These are phyloP conservation scores for Pyrocoelia pectoralis DNA, from an alignment of 2,888 invertebrate genomes.

Conservation along the genomic window DNA sequence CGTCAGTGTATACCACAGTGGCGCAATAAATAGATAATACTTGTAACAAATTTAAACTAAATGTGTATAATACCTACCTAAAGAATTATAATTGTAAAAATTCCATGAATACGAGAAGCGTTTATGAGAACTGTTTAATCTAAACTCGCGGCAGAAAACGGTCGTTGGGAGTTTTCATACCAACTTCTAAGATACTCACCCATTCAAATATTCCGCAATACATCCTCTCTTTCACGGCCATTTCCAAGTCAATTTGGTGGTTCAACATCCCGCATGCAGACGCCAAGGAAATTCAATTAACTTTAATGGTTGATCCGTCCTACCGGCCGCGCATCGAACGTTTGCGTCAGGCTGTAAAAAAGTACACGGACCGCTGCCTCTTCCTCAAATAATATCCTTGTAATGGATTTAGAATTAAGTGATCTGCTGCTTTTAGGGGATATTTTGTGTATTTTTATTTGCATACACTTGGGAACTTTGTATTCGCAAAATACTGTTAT, in stretches of 20 bases:
- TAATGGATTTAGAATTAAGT: constrained; percentile 57
- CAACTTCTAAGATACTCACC: constrained; percentile 54
- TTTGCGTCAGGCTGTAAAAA: constrained; percentile 44
- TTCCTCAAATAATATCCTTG: constrained; percentile 52
- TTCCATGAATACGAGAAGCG: constrained; percentile 36
- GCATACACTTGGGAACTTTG: constrained; percentile 42
- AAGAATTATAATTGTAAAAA: constrained; percentile 36
- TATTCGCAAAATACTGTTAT: constrained; percentile 24
- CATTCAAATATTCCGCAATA: constrained; percentile 58
- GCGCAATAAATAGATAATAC: no score
- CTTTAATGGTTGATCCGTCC: constrained; percentile 63
- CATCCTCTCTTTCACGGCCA: constrained; percentile 58
- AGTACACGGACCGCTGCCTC: constrained; percentile 42
- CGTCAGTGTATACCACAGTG: no score
- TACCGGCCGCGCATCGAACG: constrained; percentile 51
- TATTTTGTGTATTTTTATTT: constrained; percentile 49
- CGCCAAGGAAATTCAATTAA: constrained; percentile 65
- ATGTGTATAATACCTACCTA: constrained; percentile 19
- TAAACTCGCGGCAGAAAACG: constrained; percentile 38
- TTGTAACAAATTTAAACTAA: constrained; percentile 19
- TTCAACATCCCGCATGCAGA: constrained; percentile 59
- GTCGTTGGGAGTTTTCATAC: constrained; percentile 43
- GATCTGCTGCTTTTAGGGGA: constrained; percentile 48
- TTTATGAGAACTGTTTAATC: constrained; percentile 43
- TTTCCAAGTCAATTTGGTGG: constrained; percentile 62